Evolutionary conservation across 2,113 vertebrate species (phyloP).

Genomic region (Leptobrachium ailaonicum): DNA sequence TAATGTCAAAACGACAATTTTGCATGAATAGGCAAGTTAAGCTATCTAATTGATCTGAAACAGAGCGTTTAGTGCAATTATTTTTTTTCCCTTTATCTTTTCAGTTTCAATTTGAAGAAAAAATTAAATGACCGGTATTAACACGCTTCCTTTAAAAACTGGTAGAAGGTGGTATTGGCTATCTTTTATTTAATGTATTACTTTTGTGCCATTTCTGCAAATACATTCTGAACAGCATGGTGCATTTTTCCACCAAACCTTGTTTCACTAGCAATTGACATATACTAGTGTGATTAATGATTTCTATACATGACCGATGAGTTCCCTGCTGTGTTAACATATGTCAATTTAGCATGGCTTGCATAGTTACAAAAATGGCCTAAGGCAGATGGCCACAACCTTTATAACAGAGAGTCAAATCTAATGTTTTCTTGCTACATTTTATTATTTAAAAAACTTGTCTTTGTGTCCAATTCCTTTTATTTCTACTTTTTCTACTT

Average conservation of each 20-base stretch:
- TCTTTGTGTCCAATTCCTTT: too few relatives aligned
- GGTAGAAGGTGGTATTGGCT: neutral
- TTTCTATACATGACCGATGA: slow-evolving; percentile 42
- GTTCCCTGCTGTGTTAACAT: slow-evolving; percentile 36
- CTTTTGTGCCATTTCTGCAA: slow-evolving; percentile 1
- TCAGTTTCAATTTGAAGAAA: neutral
- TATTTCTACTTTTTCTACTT: too few relatives aligned
- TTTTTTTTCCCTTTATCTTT: neutral
- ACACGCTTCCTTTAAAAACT: neutral
- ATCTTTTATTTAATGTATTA: slow-evolving; percentile 3
- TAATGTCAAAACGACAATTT: slow-evolving; percentile 9
- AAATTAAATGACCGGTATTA: neutral
- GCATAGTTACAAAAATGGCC: slow-evolving; percentile 5
- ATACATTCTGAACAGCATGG: slow-evolving; percentile 7
- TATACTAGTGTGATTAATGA: slow-evolving; percentile 34
- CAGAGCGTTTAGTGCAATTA: slow-evolving; percentile 2
- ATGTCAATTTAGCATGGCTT: slow-evolving; percentile 31
- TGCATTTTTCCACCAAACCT: slow-evolving; percentile 20
- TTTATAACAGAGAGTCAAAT: neutral
- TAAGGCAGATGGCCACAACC: slow-evolving; percentile 29
- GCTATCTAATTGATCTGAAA: neutral
- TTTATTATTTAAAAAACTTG: too few relatives aligned
- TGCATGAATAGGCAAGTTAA: neutral
- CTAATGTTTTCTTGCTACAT: neutral
- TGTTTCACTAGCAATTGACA: slow-evolving; percentile 23